These are phyloP conservation scores for Argyrosomus japonicus DNA, from an alignment of 2,113 vertebrate species.

Conservation along the genomic window DNA sequence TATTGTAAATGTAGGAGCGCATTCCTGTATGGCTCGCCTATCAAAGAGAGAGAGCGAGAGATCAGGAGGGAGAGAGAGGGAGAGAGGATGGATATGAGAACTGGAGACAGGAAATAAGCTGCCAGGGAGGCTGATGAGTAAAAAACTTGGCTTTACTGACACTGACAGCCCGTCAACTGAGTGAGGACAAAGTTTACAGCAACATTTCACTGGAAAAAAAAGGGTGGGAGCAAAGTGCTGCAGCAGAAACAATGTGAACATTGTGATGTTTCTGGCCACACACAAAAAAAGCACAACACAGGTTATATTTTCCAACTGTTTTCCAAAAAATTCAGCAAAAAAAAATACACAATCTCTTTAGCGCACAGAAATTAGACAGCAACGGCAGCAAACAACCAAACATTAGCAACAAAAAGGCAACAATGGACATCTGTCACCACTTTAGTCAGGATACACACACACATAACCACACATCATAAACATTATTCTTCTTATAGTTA, in stretches of 20 bases:
- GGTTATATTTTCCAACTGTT: conserved; percentile 7
- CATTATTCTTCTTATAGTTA: background rate
- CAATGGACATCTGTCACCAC: background rate
- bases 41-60: conserved; percentile 51
- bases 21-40: conserved; percentile 97
- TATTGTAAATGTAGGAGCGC: conserved; percentile 95
- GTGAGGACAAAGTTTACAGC: conserved; percentile 42
- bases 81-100: conserved; percentile 35
- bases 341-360: background rate
- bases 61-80: conserved; percentile 12
- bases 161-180: conserved; percentile 46
- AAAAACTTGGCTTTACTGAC: conserved; percentile 34
- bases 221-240: conserved; percentile 23
- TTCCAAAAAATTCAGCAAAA: conserved; percentile 28
- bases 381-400: conserved; percentile 9
- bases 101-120: conserved; percentile 33
- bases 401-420: background rate
- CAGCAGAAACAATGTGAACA: conserved; percentile 49
- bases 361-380: conserved; percentile 17
- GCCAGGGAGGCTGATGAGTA: conserved; percentile 35
- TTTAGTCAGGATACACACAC: background rate
- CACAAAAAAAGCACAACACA: conserved; percentile 12
- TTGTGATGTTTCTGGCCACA: conserved; percentile 46
- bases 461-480: conserved; percentile 26
- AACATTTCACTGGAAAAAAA: conserved; percentile 31